A percentile compares a stretch with the other conserved stretches of the same genome.
phyloP scores from a whole-genome alignment of 2,113 vertebrate species.

The Lepidothrix coronata region DNA sequence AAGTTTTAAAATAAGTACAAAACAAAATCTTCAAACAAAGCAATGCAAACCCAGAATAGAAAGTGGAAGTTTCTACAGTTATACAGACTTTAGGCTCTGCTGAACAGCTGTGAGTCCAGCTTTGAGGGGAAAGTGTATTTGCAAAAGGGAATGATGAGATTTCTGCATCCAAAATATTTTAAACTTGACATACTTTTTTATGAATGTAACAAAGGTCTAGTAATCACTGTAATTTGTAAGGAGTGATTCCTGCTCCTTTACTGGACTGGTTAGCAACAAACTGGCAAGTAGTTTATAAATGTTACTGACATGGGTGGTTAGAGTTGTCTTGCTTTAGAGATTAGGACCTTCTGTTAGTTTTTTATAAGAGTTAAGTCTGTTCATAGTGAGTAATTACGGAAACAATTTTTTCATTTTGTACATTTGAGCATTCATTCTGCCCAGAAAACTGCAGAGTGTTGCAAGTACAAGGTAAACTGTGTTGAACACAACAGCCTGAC shows the following conservation, averaged over 20 bases:
- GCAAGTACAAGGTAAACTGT: conserved; percentile 34
- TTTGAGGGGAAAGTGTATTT: not conserved
- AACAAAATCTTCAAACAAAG: not conserved
- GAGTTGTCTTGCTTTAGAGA: not conserved
- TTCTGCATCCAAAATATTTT: not conserved
- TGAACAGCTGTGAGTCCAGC: not conserved
- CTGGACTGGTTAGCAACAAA: not conserved
- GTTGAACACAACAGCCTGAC: conserved; percentile 43
- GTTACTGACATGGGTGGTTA: not conserved
- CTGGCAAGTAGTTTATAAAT: conserved; percentile 15
- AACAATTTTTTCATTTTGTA: not conserved
- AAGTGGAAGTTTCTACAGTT: not conserved
- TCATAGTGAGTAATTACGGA: conserved; percentile 8
- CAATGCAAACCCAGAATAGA: not conserved
- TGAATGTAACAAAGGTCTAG: not conserved
- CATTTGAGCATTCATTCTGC: conserved; percentile 7
- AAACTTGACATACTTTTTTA: not conserved
- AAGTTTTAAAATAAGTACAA: not conserved
- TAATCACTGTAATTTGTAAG: not conserved
- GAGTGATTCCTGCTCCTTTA: not conserved
- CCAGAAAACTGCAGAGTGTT: not conserved
- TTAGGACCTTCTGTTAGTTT: not conserved
- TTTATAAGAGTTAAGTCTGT: conserved; percentile 14
- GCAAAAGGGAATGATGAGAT: not conserved
- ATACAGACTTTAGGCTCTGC: not conserved